Evolutionary conservation across 2,113 vertebrate species (phyloP), one percentile per base, ranked within the genome.

Genomic region (Sula dactylatra): DNA sequence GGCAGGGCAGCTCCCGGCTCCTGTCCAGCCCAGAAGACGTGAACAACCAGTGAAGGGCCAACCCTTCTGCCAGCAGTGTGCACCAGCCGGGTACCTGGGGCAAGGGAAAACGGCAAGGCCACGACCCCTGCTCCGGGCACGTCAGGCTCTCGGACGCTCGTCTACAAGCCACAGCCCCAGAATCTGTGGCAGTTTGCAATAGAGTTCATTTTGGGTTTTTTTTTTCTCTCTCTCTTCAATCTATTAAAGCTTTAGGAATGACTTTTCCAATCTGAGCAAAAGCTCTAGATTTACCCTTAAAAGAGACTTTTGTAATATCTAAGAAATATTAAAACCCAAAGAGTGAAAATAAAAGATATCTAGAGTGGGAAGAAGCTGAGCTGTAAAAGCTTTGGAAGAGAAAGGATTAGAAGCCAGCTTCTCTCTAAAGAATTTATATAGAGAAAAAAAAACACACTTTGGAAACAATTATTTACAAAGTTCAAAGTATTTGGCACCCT

Each of bases 381-480:
- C 66, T 78, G 73, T 29, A 61, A 65, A 67, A 82, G 38, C 52
- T 80, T 49, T 10, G 84, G 65, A 70, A 67, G 21, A 80, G 45
- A 74, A 94, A 73, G 64, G 44, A 84, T 59, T 94, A 95, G 76
- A 77, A 93, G 24, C 13, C 45, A 87, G 58, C 24, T 78, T 92
- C 95, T 95, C 47, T 88, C 54, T 40, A 47, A 81, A 87, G 56
- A 52, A 56, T 82, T 86, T 88, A 50, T 14, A 36, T 1, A 42
- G 7, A 34, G 7, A 22, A 42, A 72, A 59, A 61, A 20, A 4
- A 31, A 27, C 19, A 9, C 50, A 90, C 21, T 85, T 93, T 8
- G 73, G 73, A 93, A 94, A 95, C 86, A 95, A 85, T 89, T 88
- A 70, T 88, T 97, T 85, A 73, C 49, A 58, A 85, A 87, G 70